Evolutionary conservation across 2,888 invertebrate genomes (phyloP), one percentile per base, ranked within the genome.

Genomic region (Drosophila falleni): DNA sequence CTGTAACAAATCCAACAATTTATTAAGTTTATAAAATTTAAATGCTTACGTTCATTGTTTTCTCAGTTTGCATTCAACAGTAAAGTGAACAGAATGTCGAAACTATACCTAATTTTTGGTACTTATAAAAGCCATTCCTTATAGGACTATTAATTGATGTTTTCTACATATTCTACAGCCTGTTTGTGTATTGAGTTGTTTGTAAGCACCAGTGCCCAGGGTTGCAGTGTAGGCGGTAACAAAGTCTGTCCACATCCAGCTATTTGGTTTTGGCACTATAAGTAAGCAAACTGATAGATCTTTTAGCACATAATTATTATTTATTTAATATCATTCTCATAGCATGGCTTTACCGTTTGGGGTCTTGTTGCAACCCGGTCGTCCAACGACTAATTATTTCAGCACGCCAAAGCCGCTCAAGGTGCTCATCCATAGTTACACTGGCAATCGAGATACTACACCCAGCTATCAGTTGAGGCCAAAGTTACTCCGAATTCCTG

Each of bases 161-260:
- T 4, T 11, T n/a, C 23, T 23, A 2, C 3, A 29, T 56, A 13
- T 31, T 23, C 11, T 19, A 9, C 23, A 56, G 55, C 23, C 31
- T 33, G 19, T 6, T 33, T 56, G 4, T 33, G 19, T 16, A n/a
- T 23, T 8, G 2, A 10, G 13, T 0, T 56, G 3, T 6, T 42
- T 10, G 0, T n/a, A 8, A n/a, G 23, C 23, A 51, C 13, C 23
- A 51, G 26, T 23, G 49, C 16, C 3, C 29, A 46, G 11, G 8
- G 26, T 11, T 1, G 2, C 9, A n/a, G n/a, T n/a, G 29, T 23
- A 4, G 46, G 29, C 3, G 1, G 29, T 10, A 11, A 10, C 5
- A 6, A 13, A n/a, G n/a, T 5, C 3, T 56, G 55, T 19, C 55
- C 44, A 6, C 44, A 56, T 44, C 44, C 55, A 5, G 55, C 19